phyloP scores from a whole-genome alignment of 2,797 vertebrate species.

The Ispidina lecontei region DNA sequence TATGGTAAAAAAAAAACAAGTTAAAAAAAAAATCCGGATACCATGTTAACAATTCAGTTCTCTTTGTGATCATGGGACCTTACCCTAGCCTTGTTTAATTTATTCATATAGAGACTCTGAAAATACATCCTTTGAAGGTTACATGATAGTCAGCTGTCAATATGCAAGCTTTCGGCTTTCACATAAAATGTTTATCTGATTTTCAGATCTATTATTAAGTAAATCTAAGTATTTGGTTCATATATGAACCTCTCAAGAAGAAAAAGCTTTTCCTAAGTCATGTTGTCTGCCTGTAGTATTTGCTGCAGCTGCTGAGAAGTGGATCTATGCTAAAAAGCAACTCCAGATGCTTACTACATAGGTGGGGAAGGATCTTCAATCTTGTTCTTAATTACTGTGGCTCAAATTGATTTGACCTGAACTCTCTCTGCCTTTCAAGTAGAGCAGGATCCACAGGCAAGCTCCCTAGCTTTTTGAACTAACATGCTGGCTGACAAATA shows the following conservation, averaged over 20 bases:
- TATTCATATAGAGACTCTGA: background rate
- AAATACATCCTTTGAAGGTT: background rate
- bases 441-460: slow-evolving; percentile 62
- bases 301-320: background rate
- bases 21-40: too few species aligned
- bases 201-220: background rate
- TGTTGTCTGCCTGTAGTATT: background rate
- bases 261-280: background rate
- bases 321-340: slow-evolving; percentile 10
- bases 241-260: background rate
- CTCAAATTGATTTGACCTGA: slow-evolving; percentile 75
- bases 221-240: background rate
- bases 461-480: slow-evolving; percentile 67
- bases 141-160: background rate
- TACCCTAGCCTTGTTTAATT: background rate
- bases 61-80: background rate
- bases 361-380: slow-evolving; percentile 66
- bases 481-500: slow-evolving; percentile 76
- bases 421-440: slow-evolving; percentile 61
- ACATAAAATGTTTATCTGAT: background rate
- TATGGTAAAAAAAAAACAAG: too few species aligned
- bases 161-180: background rate
- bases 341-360: slow-evolving; percentile 43
- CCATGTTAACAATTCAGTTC: background rate
- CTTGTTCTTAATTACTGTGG: slow-evolving; percentile 73